These are phyloP conservation scores for Equus quagga DNA, from an alignment of 2,113 vertebrate genomes.

Conservation along the genomic window DNA sequence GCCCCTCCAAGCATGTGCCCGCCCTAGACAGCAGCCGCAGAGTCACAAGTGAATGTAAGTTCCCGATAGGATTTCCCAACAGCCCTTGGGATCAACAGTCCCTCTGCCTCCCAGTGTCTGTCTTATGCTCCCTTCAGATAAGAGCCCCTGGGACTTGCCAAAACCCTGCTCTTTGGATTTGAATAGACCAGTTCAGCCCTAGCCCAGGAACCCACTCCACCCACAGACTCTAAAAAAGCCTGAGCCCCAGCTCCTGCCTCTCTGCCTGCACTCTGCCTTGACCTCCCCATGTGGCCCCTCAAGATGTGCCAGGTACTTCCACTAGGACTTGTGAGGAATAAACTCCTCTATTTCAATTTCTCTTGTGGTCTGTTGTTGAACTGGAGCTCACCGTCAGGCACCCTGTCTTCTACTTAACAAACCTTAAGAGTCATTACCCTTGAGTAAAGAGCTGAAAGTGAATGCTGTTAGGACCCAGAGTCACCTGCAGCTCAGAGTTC, in stretches of 20 bases:
- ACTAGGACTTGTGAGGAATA: background rate
- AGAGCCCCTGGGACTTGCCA: background rate
- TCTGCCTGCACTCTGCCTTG: background rate
- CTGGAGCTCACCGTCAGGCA: background rate
- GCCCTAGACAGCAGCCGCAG: background rate
- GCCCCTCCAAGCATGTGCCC: background rate
- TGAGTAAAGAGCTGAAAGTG: background rate
- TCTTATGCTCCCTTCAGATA: background rate
- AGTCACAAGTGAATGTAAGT: background rate
- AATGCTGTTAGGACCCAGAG: background rate
- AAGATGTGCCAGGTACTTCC: rapidly evolving
- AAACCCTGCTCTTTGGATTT: background rate
- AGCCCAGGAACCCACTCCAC: background rate
- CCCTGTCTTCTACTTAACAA: background rate
- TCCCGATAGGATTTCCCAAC: background rate
- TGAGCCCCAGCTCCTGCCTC: background rate
- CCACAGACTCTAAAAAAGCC: background rate
- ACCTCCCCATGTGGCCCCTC: background rate
- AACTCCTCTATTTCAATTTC: background rate
- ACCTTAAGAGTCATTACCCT: background rate
- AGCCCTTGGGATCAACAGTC: no score
- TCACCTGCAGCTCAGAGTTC: background rate
- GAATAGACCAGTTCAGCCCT: background rate
- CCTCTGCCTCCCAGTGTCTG: background rate
- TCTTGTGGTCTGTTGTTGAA: background rate